phyloP scores from a whole-genome alignment of 2,888 invertebrate genomes.

The Leptarthrus brevirostris region DNA sequence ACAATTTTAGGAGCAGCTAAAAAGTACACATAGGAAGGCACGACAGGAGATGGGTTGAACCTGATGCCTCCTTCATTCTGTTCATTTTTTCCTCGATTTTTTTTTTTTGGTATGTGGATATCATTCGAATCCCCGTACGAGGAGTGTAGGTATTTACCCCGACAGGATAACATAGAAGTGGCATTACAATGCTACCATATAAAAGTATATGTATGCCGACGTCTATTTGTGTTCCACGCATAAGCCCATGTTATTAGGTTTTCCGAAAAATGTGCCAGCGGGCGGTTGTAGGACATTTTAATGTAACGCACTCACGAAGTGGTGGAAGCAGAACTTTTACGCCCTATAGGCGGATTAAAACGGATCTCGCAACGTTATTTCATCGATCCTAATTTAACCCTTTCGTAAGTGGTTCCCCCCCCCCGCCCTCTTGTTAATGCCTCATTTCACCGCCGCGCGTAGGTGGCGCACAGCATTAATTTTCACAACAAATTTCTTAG shows the following conservation, averaged over 20 bases:
- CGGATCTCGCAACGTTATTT: neutral
- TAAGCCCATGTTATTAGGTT: conserved; percentile 32
- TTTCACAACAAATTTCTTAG: too few species aligned
- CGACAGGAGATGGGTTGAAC: neutral
- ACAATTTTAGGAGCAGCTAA: neutral
- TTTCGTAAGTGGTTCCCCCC: neutral
- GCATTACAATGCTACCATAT: conserved; percentile 17
- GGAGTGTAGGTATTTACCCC: neutral
- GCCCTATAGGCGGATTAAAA: neutral
- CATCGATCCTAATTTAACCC: conserved; percentile 18
- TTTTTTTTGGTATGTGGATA: neutral
- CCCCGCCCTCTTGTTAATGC: too few species aligned
- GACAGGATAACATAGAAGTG: conserved; percentile 12
- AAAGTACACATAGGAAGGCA: neutral
- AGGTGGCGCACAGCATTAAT: too few species aligned
- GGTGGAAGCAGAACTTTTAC: conserved; percentile 1
- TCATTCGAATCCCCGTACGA: neutral
- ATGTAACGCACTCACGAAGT: neutral
- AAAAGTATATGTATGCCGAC: neutral
- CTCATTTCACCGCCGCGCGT: too few species aligned
- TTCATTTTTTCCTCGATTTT: neutral
- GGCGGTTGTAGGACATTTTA: neutral
- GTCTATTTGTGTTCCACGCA: neutral
- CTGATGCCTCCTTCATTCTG: neutral
- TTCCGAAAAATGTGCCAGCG: conserved; percentile 14